Conservation (phyloP, 2,113 vertebrate species). For the Cottus gobio region DNA sequence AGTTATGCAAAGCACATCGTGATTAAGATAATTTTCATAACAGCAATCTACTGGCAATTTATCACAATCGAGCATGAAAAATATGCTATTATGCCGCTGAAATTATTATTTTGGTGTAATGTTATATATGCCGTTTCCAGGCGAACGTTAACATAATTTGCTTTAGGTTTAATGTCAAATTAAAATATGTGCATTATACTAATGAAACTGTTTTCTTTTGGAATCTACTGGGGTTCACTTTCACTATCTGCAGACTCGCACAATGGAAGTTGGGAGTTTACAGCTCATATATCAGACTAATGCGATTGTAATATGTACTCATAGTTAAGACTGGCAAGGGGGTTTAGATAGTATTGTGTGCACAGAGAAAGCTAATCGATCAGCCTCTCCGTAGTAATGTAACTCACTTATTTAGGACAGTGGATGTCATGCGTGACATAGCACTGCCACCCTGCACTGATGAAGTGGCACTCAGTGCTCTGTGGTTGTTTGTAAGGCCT, state of each 20-base stretch:
- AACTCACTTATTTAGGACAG: neutral
- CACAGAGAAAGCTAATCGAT: neutral
- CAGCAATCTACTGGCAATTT: slow-evolving; percentile 58
- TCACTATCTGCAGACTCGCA: neutral
- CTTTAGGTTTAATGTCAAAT: slow-evolving; percentile 35
- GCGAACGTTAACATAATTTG: slow-evolving; percentile 14
- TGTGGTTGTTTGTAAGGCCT: slow-evolving; percentile 8
- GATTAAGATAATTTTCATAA: slow-evolving; percentile 60
- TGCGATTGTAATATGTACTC: slow-evolving; percentile 10
- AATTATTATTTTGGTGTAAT: slow-evolving; percentile 29
- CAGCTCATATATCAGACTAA: slow-evolving; percentile 25
- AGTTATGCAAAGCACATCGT: slow-evolving; percentile 48
- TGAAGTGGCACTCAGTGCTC: neutral
- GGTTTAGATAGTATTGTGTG: neutral
- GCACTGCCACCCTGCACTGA: neutral
- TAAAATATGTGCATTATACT: slow-evolving; percentile 31
- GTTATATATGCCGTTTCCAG: slow-evolving; percentile 10
- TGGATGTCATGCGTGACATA: neutral
- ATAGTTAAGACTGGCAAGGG: neutral
- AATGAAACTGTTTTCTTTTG: slow-evolving; percentile 18
- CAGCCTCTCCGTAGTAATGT: neutral
- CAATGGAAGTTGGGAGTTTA: neutral
- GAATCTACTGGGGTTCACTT: neutral
- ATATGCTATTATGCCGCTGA: slow-evolving; percentile 44
- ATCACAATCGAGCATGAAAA: slow-evolving; percentile 61